Base-by-base conservation (phyloP, 2,888 invertebrate species). In the Lithophane socia region DNA sequence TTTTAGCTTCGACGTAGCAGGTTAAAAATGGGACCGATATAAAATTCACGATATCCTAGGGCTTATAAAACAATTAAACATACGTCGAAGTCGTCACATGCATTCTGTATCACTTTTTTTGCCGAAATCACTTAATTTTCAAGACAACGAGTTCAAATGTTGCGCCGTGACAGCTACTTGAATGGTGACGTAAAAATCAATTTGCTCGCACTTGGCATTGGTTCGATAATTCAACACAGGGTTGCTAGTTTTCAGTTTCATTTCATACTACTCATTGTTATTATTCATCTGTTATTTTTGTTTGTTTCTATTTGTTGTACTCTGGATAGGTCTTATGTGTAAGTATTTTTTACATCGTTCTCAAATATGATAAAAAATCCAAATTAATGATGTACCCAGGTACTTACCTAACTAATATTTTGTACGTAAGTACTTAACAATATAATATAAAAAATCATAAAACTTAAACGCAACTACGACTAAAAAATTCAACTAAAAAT, bases 161-260 rank as follows among this genome's bases (percentile, higher is more conserved):
- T 95, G 95, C 96, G 96, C 96, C 94, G 93, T 92, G 93, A 93
- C 90, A 92, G 89, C 88, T 85, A 88, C 90, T 88, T 87, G 88
- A 90, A 89, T 70, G 76, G 87, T 94, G 94, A 95, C 94, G 92
- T 91, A 92, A 94, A 87, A 95, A 95, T 94, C 94, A 93, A 95
- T 94, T 86, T 69, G 64, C 73, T 78, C 79, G 61, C 47, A 71
- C 75, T 77, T 66, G 74, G 82, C 85, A 90, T 89, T 90, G 89
- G 87, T 89, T 87, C 85, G 77, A 85, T 85, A 86, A 76, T 86
- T 77, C 73, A 56, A 16, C 9, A 7, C 42, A 52, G 79, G 49
- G 84, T 83, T 86, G 66, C 84, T 49, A 86, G 64, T 42, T 0
- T 18, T 44, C 3, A 0, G 0, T 42, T 56, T 42, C 1, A 24